A percentile compares a stretch with the other conserved stretches of the same genome.
phyloP scores from a whole-genome alignment of 1,140 invertebrate genomes.

The Monomorium pharaonis region DNA sequence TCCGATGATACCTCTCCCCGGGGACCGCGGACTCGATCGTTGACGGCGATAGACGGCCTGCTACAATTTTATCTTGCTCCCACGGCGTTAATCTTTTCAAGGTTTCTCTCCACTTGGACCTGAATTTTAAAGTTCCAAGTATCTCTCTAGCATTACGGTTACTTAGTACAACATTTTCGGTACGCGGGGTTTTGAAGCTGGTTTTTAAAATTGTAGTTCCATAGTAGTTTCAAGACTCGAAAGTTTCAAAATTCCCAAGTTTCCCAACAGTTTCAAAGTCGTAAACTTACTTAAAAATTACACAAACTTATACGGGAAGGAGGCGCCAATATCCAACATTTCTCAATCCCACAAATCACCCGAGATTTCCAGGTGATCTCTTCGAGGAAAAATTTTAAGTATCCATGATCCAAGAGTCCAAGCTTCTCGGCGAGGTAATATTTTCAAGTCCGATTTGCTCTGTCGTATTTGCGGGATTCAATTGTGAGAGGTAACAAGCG shows the following conservation, averaged over 20 bases:
- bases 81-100: background rate
- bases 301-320: background rate
- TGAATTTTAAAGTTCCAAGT: background rate
- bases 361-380: background rate
- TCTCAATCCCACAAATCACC: background rate
- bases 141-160: background rate
- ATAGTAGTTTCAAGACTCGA: background rate
- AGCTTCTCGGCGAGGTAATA: no score
- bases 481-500: background rate
- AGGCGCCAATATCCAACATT: background rate
- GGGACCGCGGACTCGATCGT: background rate
- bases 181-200: background rate
- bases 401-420: background rate
- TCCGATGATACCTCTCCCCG: background rate
- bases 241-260: background rate
- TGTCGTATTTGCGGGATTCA: background rate
- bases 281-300: background rate
- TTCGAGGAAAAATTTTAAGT: background rate
- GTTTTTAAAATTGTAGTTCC: background rate
- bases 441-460: background rate
- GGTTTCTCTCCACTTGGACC: background rate
- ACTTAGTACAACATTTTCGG: background rate
- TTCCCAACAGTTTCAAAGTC: background rate
- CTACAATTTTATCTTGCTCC: background rate
- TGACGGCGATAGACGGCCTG: background rate